Percentiles rank a stretch among this genome's conserved stretches.
Conservation (phyloP, 2,113 vertebrate genomes). For the Gymnocephalus cernua region DNA sequence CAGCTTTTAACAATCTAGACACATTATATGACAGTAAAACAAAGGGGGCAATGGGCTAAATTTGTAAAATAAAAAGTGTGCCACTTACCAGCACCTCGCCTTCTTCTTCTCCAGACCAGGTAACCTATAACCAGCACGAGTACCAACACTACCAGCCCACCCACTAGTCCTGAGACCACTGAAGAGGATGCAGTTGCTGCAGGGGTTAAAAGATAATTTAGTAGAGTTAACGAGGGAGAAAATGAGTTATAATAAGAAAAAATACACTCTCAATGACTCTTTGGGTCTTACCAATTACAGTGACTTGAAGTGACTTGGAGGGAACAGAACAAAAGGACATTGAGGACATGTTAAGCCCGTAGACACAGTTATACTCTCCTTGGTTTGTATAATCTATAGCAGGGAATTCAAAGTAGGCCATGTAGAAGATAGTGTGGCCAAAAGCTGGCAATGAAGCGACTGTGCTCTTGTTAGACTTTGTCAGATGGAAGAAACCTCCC, state of each 20-base stretch:
- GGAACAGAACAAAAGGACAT: constrained; percentile 49
- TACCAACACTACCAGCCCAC: constrained; percentile 56
- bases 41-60: not conserved
- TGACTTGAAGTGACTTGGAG: constrained; percentile 68
- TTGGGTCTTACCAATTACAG: constrained; percentile 55
- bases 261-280: not conserved
- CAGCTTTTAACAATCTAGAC: not conserved
- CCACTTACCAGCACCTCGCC: constrained; percentile 51
- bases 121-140: constrained; percentile 39
- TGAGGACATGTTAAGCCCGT: constrained; percentile 66
- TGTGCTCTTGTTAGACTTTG: constrained; percentile 16
- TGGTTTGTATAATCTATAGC: constrained; percentile 43
- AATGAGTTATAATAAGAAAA: not conserved
- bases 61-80: not conserved
- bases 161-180: constrained; percentile 30
- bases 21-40: no score
- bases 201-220: not conserved
- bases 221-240: not conserved
- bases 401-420: constrained; percentile 72
- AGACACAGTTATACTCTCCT: constrained; percentile 70
- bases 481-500: constrained; percentile 68
- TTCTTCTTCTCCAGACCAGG: constrained; percentile 68
- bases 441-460: constrained; percentile 10
- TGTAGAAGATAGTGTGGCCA: constrained; percentile 57
- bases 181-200: constrained; percentile 52